Base-by-base conservation (phyloP, 2,888 invertebrate species). In the Caenorhabditis imperialis region DNA sequence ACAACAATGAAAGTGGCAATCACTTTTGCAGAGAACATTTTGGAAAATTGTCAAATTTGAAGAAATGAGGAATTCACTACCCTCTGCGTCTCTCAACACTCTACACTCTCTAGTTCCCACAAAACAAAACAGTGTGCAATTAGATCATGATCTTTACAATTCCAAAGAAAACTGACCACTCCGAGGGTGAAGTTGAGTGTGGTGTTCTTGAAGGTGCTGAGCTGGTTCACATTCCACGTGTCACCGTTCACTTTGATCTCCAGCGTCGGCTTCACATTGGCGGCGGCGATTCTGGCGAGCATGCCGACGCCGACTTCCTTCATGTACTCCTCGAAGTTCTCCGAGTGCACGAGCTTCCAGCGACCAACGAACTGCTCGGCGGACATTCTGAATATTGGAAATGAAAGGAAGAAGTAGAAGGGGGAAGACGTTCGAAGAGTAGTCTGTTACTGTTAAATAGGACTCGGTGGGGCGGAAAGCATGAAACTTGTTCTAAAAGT, bases 281-380 rank as follows among this genome's bases (percentile, higher is more conserved):
- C 78, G 16, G 81, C 82, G 23, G 80, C 78, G 63, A 77, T 82
- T 33, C 82, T 61, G 25, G 77, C 72, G 30, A 82, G 16, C 16
- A 82, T 69, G 40, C 77, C 78, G 16, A 82, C 78, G 18, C 81
- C 81, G 38, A 73, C 78, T 44, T 78, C 82, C 70, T 78, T 78
- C 77, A 82, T 72, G 61, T 82, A 82, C 57, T 79, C 81, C 50
- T 82, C 81, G 51, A 81, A 83, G 61, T 82, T 75, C 53, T 81
- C 81, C 14, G 76, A 72, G 8, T 74, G 62, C 27, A 61, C 78
- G 25, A 76, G 73, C 47, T 67, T 69, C 77, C 77, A 83, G 20
- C 74, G 63, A 25, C 81, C 83, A n/a, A 63, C 62, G 61, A 82
- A 76, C 37, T 57, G 53, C 35, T 61, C 69, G 47, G 69, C 57